Percentiles rank a stretch among this genome's conserved stretches.
phyloP scores from a whole-genome alignment of 2,888 invertebrate genomes.

The Noctua pronuba region DNA sequence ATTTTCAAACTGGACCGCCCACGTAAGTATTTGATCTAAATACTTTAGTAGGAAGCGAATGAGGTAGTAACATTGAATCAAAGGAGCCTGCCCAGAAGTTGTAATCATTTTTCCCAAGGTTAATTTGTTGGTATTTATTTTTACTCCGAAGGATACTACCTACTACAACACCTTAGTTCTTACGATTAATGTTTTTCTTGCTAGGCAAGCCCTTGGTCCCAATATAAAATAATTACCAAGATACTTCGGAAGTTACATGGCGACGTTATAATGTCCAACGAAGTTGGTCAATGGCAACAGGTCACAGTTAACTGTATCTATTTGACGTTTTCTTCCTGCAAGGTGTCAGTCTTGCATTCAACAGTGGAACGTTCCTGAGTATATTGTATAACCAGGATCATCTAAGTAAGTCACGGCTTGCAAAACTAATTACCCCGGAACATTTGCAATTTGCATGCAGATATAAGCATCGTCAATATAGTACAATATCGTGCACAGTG shows the following conservation, averaged over 20 bases:
- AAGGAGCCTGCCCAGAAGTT: slow-evolving; percentile 1
- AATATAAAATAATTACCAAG: background rate
- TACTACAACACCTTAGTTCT: background rate
- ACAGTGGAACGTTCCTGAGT: background rate
- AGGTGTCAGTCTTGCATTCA: background rate
- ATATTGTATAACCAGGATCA: background rate
- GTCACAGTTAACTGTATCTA: background rate
- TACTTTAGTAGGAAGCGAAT: slow-evolving; percentile 10
- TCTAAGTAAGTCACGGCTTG: background rate
- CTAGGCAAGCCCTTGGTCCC: background rate
- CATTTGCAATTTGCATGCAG: background rate
- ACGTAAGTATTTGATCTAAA: slow-evolving; percentile 22
- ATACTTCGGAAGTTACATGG: background rate
- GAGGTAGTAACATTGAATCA: slow-evolving; percentile 12
- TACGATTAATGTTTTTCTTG: background rate
- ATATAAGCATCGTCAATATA: slow-evolving; percentile 15
- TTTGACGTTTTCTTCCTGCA: background rate
- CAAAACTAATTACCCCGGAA: slow-evolving; percentile 1
- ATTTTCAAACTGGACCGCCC: slow-evolving; percentile 37
- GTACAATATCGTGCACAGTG: slow-evolving; percentile 41
- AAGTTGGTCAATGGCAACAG: too few relatives aligned
- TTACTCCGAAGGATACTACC: background rate
- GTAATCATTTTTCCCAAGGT: too few relatives aligned
- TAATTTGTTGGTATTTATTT: background rate
- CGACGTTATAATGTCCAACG: background rate